Evolutionary conservation across 2,113 vertebrate genomes (phyloP).

Genomic region (Steatornis caripensis): DNA sequence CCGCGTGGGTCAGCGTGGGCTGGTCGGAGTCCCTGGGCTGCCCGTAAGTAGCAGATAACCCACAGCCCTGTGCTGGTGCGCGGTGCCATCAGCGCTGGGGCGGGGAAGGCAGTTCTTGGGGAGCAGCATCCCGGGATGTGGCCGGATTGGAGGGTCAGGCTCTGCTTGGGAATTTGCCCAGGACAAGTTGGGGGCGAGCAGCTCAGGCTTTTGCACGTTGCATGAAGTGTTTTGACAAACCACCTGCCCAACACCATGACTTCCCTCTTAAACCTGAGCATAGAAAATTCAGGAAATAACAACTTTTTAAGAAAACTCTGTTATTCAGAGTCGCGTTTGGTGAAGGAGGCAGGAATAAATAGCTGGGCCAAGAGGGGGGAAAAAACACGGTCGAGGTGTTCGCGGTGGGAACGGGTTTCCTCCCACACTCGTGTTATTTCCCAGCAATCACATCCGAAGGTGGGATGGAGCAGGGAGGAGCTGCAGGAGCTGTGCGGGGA

Average conservation of each 20-base stretch:
- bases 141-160: fast-evolving
- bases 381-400: background rate
- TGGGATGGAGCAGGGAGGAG: background rate
- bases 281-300: background rate
- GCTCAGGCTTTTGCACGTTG: background rate
- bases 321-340: background rate
- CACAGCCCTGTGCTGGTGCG: fast-evolving
- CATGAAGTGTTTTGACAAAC: background rate
- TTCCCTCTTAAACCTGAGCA: fast-evolving
- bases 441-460: fast-evolving
- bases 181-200: background rate
- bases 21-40: conserved; percentile 76
- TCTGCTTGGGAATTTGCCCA: background rate
- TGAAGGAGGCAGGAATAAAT: background rate
- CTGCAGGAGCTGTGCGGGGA: background rate
- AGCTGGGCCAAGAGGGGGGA: background rate
- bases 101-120: fast-evolving
- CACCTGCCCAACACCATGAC: background rate
- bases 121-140: background rate
- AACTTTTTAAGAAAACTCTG: background rate
- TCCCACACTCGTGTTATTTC: background rate
- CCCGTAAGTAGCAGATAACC: conserved; percentile 67
- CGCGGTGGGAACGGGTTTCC: background rate
- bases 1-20: conserved; percentile 77
- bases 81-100: fast-evolving